Evolutionary conservation across 2,888 invertebrate genomes (phyloP), one percentile per base, ranked within the genome.

Genomic region (Himalopsyche kuldschensis): DNA sequence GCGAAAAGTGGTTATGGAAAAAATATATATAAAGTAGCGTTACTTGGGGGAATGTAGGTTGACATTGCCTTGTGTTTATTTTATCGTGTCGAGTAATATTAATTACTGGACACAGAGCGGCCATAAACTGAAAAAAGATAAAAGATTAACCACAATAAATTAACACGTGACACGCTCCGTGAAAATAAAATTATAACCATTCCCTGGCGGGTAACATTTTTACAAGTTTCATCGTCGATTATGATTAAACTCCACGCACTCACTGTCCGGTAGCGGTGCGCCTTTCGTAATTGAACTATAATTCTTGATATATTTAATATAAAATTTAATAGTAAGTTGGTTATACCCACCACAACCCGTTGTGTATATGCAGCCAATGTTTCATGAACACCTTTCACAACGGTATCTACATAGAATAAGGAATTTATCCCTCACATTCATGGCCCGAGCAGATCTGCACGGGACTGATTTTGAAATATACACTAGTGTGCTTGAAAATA

Each of bases 1-100:
- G 82, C 82, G 63, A 81, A 75, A 82, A 82, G 75, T 75, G 69
- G 75, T 46, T 47, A 75, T 79, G 48, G 48, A 75, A 41, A 41
- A 41, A 78, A 24, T 47, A n/a, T n/a, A n/a, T 78, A 78, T 47
- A 11, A 78, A 78, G 78, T 78, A 47, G 31, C 47, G 46, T 78
- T 46, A 78, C 78, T 24, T 46, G 30, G n/a, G 69, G 75, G 79
- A 82, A 82, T 75, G 78, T 82, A 35, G 79, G 82, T 79, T 79
- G 75, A 79, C 24, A 47, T 20, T 47, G 69, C 47, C 79, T 75
- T 69, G 75, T 32, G 48, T 46, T 35, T 78, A 48, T 35, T 78
- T 78, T 41, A 82, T 32, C 82, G 47, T 78, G 78, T 79, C 78
- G 47, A 75, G 41, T 27, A 79, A 55, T 75, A 79, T 79, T 75